Base-by-base conservation (phyloP, 1,140 invertebrate species). In the Ceratitis capitata region DNA sequence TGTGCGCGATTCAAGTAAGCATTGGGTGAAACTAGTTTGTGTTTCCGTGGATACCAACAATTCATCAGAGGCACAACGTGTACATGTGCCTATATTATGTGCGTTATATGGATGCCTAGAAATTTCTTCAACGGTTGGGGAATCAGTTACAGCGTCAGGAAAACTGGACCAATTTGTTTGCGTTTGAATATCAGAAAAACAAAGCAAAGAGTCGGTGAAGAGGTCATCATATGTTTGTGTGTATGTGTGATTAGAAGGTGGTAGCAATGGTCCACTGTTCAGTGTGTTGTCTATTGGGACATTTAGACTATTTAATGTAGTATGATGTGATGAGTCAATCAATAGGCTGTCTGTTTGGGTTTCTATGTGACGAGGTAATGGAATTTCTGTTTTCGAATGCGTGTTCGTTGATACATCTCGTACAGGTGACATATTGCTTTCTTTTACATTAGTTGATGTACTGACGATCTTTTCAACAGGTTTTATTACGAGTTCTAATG, bases 181-280 rank as follows among this genome's bases (percentile, higher is more conserved):
- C 0, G 94, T 95, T 87, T 95, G 93, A 64, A 93, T 94, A 85
- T 94, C 92, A 16, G 92, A 92, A 29, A 94, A 89, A n/a, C 91
- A 92, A 9, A 94, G 87, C 87, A 92, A 16, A 29, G 53, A 58
- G 45, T 85, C 93, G 32, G 90, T 88, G 4, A 93, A 88, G 29
- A 94, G 87, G 82, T 94, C 92, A 49, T 94, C 93, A 86, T 93
- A 94, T 26, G 94, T 94, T 88, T 94, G 94, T 1, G 94, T 94
- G 86, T 92, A 93, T 86, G 92, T 94, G 86, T 94, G 92, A 53
- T 88, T 93, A 84, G 94, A 94, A 26, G 85, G 85, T 5, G 86
- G 83, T 23, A 93, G 90, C 85, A 93, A 87, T 56, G 92, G 91
- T 85, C 93, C 92, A 64, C 6, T 10, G 10, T 16, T 6, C n/a